Base-by-base conservation (phyloP, 2,888 invertebrate genomes). In the Drosophila helvetica region DNA sequence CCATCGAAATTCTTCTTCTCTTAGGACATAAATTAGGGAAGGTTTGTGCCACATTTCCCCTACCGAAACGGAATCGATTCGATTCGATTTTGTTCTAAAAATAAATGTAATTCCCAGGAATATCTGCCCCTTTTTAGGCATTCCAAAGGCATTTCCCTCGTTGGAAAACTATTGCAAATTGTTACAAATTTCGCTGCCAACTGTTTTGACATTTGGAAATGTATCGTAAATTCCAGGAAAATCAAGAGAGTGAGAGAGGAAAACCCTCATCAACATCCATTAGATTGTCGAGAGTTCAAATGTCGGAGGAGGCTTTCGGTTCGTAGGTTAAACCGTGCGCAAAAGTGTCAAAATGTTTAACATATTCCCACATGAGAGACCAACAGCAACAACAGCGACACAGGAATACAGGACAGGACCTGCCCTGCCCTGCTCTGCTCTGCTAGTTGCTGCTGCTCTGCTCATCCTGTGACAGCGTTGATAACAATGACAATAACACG, bases 341-440 rank as follows among this genome's bases (percentile, higher is more conserved):
- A 88, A 87, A 83, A 83, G 88, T 83, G 86, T 83, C 83, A 83
- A 85, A 82, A 86, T 88, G 75, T 79, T 88, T 74, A 88, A 83
- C 88, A 88, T 82, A 77, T 82, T 86, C 86, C 80, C 83, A 85
- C 88, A 83, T 73, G 83, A 79, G 86, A 85, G 74, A 52, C 46
- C 38, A 15, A 5, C 15, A 33, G 1, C 38, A 6, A 15, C 38
- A 15, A 38, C 38, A 38, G n/a, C n/a, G n/a, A 38, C 38, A 15
- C 38, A 38, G 15, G 25, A 25, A 3, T 7, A 33, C 43, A 67
- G 50, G 53, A 52, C 27, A 46, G 43, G 52, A 52, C 51, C 57
- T 55, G 22, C 55, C 42, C 58, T 52, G 56, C n/a, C 3, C 22
- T 22, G 2, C 22, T 22, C 22, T 22, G 22, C 22, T 22, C 22